Conservation (phyloP, 64 coral and sea anemone species). For the Pachyseris speciosa region DNA sequence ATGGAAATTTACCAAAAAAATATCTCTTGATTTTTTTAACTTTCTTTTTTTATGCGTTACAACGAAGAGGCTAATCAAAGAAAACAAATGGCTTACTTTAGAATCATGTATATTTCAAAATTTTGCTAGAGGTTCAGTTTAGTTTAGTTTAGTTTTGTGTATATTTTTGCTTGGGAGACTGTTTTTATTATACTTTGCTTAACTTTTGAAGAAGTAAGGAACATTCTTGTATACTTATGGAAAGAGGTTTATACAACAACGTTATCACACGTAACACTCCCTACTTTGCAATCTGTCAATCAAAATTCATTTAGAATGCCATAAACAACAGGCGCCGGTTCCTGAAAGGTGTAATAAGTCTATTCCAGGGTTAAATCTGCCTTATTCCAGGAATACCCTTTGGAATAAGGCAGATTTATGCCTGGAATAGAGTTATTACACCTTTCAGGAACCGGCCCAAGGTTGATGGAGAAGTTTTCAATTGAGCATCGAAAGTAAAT, state of each 20-base stretch:
- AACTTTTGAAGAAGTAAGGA: slow-evolving; percentile 1
- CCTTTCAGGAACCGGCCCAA: no score
- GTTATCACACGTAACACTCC: not conserved
- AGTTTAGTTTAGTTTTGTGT: slow-evolving; percentile 20
- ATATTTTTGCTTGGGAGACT: slow-evolving; percentile 49
- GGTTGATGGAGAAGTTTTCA: no score
- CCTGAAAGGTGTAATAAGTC: no score
- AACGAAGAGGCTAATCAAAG: not conserved
- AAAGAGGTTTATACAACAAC: not conserved
- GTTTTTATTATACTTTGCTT: slow-evolving; percentile 33
- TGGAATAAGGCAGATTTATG: no score
- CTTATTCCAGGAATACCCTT: no score
- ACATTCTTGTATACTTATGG: not conserved
- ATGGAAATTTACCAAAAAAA: not conserved
- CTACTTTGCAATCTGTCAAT: no score
- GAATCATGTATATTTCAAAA: slow-evolving; percentile 16
- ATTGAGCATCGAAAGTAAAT: no score
- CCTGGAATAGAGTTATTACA: no score
- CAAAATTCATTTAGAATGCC: no score
- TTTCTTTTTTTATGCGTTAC: slow-evolving; percentile 20
- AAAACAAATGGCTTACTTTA: not conserved
- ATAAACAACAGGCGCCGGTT: no score
- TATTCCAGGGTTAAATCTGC: no score
- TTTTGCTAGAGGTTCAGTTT: slow-evolving; percentile 11
- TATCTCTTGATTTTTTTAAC: slow-evolving; percentile 11